Evolutionary conservation across 2,797 vertebrate species (phyloP), one percentile per base, ranked within the genome.

Genomic region (Acomys russatus): DNA sequence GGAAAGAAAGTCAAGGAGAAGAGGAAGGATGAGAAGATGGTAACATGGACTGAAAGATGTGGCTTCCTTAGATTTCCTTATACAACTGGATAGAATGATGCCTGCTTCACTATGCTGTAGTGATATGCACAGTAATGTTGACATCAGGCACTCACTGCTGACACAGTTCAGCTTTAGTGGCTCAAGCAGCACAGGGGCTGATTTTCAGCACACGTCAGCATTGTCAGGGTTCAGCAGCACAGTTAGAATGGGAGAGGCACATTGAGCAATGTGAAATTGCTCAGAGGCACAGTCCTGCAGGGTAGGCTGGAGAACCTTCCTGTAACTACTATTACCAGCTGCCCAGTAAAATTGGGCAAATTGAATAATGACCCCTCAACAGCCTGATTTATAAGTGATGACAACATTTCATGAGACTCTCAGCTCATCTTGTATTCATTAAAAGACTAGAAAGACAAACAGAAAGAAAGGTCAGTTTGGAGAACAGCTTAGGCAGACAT

Each of bases 261-360:
- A 2, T 0, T 59, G 74, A 17, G 35, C 35, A 23, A 54, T 0
- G 0, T 1, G 49, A 18, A n/a, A n/a, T n/a, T n/a, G n/a, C n/a
- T n/a, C n/a, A n/a, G n/a, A 59, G n/a, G 33, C 1, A 8, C 20
- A 23, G 49, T 1, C 38, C 35, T 28, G 7, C 10, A 20, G 77
- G 83, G 68, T 23, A 30, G 25, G 28, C 12, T 90, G n/a, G 15
- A n/a, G 23, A 76, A 61, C 25, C 33, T 35, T 56, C 9, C 0
- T 0, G 10, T 1, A 84, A 6, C 18, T 59, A 6, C 18, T 59
- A 59, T 17, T 30, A 77, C 44, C 85, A 70, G 73, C 6, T 77
- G 9, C 28, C 9, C 10, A 7, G 10, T 63, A 76, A 93, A 44
- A 30, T 35, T 59, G 49, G 73, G 44, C 80, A 94, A 77, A 74